Base-by-base conservation (phyloP, 2,888 invertebrate species). In the Heteromurus nitidus region DNA sequence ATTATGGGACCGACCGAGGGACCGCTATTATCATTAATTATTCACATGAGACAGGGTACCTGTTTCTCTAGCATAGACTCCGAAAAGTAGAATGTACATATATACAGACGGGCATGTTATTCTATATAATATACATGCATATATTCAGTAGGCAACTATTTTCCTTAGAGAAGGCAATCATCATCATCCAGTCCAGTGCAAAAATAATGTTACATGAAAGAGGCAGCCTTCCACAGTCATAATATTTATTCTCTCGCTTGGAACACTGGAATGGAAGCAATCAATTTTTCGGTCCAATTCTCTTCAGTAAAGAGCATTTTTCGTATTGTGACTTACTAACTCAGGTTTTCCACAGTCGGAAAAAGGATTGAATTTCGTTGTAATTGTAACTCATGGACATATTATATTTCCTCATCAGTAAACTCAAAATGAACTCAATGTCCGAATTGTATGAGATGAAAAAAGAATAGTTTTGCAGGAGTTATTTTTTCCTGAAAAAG, bases 11-110 rank as follows among this genome's bases (percentile, higher is more conserved):
- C n/a, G n/a, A n/a, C n/a, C n/a, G n/a, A n/a, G 47, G 62, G 58
- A 31, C 76, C 60, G 42, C 65, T 44, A 73, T 80, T 76, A 73
- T 72, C 83, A 83, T 83, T 83, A 83, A 83, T 83, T 83, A 83
- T 83, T 83, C 73, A 83, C 65, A 73, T 53, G 73, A 58, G 70
- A 53, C 55, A 18, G 36, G 44, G 65, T 76, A 76, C 68, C 28
- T 69, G 47, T 36, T 31, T 28, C 28, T 67, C 28, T 22, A 26
- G 30, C 20, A 55, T 3, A 22, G 16, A 28, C 18, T n/a, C 3
- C 30, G 18, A 13, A 11, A 58, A 24, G 22, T 22, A 26, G 24
- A 58, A 26, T 26, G 11, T 36, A 13, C 13, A 36, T 36, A 36
- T 36, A 36, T 36, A 67, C n/a, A n/a, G n/a, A n/a, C n/a, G n/a